Conservation (phyloP, 2,797 vertebrate genomes). For the Petrocephalus schoutedeni region DNA sequence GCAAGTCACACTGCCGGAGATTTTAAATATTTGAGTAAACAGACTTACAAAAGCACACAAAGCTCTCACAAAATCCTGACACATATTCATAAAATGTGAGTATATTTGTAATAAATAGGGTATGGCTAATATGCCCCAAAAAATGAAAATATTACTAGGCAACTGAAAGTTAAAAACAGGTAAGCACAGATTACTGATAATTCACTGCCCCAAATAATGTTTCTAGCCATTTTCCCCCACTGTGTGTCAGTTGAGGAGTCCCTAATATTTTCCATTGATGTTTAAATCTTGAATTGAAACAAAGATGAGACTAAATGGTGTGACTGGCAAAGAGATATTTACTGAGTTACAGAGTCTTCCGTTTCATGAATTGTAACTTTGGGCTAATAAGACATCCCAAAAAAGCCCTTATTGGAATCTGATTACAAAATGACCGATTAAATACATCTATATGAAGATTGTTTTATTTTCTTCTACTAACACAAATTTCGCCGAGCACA, state of each 20-base stretch:
- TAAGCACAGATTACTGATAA: background rate
- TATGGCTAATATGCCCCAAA: background rate
- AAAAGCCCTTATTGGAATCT: background rate
- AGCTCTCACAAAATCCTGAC: background rate
- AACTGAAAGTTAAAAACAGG: background rate
- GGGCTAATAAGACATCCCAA: background rate
- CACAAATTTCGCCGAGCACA: background rate
- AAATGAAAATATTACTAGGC: background rate
- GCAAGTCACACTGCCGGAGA: background rate
- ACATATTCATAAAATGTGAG: background rate
- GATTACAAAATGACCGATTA: background rate
- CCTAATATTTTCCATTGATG: background rate
- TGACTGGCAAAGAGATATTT: background rate
- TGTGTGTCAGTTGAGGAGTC: background rate
- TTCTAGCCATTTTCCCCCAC: background rate
- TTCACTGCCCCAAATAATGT: background rate
- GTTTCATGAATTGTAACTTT: background rate
- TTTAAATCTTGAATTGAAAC: background rate
- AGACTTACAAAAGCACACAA: background rate
- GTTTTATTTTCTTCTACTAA: background rate
- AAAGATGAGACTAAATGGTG: background rate
- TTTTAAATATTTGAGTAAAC: background rate
- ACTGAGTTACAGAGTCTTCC: background rate
- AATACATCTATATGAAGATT: background rate
- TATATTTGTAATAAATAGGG: background rate